Evolutionary conservation across 2,888 invertebrate genomes (phyloP), one percentile per base, ranked within the genome.

Genomic region (Drosophila diplacantha): DNA sequence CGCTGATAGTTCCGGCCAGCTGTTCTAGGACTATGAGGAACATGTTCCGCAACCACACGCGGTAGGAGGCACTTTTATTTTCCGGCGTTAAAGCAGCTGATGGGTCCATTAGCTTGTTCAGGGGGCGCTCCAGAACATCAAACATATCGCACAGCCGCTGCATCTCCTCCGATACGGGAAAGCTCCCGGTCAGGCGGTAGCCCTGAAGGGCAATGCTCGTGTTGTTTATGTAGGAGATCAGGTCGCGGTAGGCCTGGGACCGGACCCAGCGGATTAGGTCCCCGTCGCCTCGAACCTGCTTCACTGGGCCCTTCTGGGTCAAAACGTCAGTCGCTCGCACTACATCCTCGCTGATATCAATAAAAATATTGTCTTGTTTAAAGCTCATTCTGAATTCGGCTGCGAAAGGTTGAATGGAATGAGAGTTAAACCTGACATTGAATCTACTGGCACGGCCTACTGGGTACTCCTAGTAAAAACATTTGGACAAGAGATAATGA

Each of bases 151-250:
- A 73, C 7, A 97, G 82, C 63, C 91, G 92, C 18, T 86, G 84
- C 35, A 94, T 89, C 72, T 71, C 69, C 6, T 89, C 89, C 12
- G 65, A 54, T 89, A 88, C 29, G 93, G 93, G 63, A 91, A 87
- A 60, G 92, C 91, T 89, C 16, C 90, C 89, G 34, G 91, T 90
- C 14, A 94, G 88, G 46, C 93, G 91, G 86, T 94, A 94, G 5
- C 94, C 93, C 88, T 93, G 93, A 4, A 97, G 92, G 11, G 95
- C 93, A 83, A 94, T 93, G 89, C 96, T 97, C 71, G 98, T 90
- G 1, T 94, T 93, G 72, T 93, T 91, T 73, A 98, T 92, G 85
- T 98, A 97, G 0, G 96, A 96, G 49, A 96, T 89, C 79, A 95
- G 93, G 88, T 93, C 93, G 89, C 92, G 92, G 87, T 95, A 96